Evolutionary conservation across 2,888 invertebrate species (phyloP), one percentile per base, ranked within the genome.

Genomic region (Rhagonycha fulva): DNA sequence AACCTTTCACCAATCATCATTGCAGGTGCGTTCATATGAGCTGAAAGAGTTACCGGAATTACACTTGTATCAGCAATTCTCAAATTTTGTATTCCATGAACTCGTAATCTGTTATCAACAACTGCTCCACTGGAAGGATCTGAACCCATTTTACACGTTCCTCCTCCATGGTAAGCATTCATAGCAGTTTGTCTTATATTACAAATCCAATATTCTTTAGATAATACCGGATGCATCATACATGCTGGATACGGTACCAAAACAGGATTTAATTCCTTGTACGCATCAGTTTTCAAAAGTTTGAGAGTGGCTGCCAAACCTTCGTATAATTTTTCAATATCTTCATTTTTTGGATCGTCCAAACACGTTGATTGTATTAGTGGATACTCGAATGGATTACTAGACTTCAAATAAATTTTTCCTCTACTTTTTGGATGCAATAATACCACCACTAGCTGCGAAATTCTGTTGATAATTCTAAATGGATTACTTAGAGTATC

Each of bases 111-210:
- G 0, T 90, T 89, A 84, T 91, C 91, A 1, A 93, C 93, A 0
- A 94, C 92, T 0, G 92, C 91, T 0, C 86, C 89, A 0, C 89
- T 89, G 81, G 92, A 91, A 0, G 84, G 87, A 5, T 85, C 85
- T 0, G 92, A 91, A 0, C 94, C 94, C 94, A 94, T 94, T 79
- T 92, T 91, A 81, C 91, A 91, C 0, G 93, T 93, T 7, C 91
- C 92, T 78, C 91, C 89, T 81, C 92, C 92, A 85, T 93, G 93
- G 82, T 92, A 92, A 60, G 92, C 86, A 0, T 92, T 92, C 14
- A 90, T 89, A 0, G 92, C 91, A 62, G 92, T 83, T 7, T 91
- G 78, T 72, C 79, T 79, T 19, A 82, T 74, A 9, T 91, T 91
- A 84, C 94, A 94, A 76, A 91, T 90, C 92, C 93, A 93, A 82